Base-by-base conservation (phyloP, 2,797 vertebrate genomes). In the Fistularia commersonii region DNA sequence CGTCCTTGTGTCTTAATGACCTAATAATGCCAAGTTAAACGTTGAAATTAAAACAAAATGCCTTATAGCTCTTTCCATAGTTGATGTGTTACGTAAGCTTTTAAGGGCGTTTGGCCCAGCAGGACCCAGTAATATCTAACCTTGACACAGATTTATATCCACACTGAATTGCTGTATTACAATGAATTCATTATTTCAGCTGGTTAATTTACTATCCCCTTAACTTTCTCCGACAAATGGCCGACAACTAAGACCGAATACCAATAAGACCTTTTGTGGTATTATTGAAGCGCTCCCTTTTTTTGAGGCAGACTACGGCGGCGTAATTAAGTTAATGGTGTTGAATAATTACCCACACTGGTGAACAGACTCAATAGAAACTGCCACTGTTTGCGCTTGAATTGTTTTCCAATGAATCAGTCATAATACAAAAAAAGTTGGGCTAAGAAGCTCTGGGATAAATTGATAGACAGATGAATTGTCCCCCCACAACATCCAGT, bases 281-380 rank as follows among this genome's bases (percentile, higher is more conserved):
- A 1, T 73, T 66, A 78, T 56, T 66, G 70, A 81, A 76, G 45
- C 0, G 5, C 47, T 66, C 36, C 48, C 49, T 23, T 23, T 23
- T 23, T 68, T 66, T 59, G 41, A 60, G 51, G 56, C 50, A 23
- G 54, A 23, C 23, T 23, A 64, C 64, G 72, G 51, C 37, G 38
- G 54, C 36, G 53, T 56, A 55, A 76, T 71, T 69, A 65, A 69
- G 51, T 66, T 76, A 69, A 79, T 60, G 65, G 54, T 46, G 63
- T 41, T 76, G 71, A 79, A 80, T 75, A 75, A 80, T 81, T 74
- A 62, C 62, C 36, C 51, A 48, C 50, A 33, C 40, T 8, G 48
- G 50, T 54, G 54, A 69, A 55, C 72, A 62, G 54, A 62, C 60
- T 77, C 55, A 48, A 66, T 69, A 59, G 60, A 39, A 57, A 64